Percentiles rank a stretch among this genome's conserved stretches.
Evolutionary conservation across 2,888 invertebrate species (phyloP).

Genomic region (Euphydryas editha): DNA sequence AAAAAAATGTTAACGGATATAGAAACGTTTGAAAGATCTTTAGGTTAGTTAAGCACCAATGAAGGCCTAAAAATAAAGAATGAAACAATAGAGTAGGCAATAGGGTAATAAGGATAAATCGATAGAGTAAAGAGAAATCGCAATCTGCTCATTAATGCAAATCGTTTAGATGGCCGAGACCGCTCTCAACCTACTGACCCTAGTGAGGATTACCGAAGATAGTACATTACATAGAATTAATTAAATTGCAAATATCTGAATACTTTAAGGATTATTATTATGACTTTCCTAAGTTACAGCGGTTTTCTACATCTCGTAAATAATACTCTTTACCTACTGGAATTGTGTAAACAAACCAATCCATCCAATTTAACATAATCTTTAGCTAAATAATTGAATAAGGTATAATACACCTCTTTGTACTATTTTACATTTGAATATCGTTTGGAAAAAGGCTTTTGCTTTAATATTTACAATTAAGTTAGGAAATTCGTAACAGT

Average conservation of each 20-base stretch:
- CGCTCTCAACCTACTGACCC: conserved; percentile 76
- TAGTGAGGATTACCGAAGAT: conserved; percentile 54
- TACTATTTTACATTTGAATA: not conserved
- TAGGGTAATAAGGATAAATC: conserved; percentile 7
- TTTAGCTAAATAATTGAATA: too few species aligned
- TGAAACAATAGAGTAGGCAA: not conserved
- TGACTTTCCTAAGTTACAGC: too few species aligned
- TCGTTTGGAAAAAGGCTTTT: too few species aligned
- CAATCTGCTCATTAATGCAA: conserved; percentile 75
- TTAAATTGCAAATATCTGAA: conserved; percentile 18
- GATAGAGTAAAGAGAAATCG: conserved; percentile 60
- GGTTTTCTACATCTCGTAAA: too few species aligned
- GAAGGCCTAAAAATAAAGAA: not conserved
- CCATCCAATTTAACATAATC: too few species aligned
- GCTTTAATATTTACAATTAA: conserved; percentile 16
- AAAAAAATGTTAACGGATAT: too few species aligned
- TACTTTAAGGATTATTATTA: not conserved
- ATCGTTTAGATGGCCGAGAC: conserved; percentile 56
- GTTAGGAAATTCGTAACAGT: conserved; percentile 22
- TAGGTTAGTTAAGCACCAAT: not conserved
- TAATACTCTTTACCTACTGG: too few species aligned
- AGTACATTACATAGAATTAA: conserved; percentile 33
- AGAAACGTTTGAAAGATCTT: not conserved
- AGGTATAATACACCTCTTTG: not conserved
- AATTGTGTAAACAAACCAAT: too few species aligned